phyloP scores from a whole-genome alignment of 2,888 invertebrate species.

The Andrena marginata region DNA sequence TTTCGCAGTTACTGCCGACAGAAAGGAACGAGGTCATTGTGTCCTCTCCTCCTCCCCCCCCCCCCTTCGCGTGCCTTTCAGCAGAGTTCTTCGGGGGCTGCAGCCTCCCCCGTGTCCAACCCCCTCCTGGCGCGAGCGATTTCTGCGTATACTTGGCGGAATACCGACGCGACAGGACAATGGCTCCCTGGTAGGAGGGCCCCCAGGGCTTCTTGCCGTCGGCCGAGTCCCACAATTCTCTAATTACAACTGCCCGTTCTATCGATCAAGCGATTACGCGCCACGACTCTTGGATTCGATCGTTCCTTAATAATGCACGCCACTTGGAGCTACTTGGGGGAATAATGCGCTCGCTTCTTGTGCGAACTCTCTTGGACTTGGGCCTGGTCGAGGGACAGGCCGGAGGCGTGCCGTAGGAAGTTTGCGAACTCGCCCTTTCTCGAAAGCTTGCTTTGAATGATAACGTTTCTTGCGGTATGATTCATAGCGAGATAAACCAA shows the following conservation, averaged over 20 bases:
- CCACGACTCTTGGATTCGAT: not conserved
- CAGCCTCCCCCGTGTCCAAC: not conserved
- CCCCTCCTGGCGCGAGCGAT: slow-evolving; percentile 8
- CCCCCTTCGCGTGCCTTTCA: not conserved
- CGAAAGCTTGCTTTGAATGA: not conserved
- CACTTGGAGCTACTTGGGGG: not conserved
- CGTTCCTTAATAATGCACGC: slow-evolving; percentile 16
- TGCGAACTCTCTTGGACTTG: not conserved
- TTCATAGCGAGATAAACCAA: not conserved
- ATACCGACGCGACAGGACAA: slow-evolving; percentile 50
- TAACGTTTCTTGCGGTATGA: not conserved
- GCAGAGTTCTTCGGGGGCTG: slow-evolving; percentile 37
- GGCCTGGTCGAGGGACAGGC: not conserved
- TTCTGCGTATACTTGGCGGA: slow-evolving; percentile 34
- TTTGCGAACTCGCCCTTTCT: not conserved
- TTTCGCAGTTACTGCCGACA: slow-evolving; percentile 35
- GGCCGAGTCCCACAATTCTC: slow-evolving; percentile 10
- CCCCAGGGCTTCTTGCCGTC: slow-evolving; percentile 32
- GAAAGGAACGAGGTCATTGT: slow-evolving; percentile 47
- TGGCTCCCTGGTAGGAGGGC: slow-evolving; percentile 11
- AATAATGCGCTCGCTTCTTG: not conserved
- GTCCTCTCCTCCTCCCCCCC: not conserved
- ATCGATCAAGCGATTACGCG: slow-evolving; percentile 22
- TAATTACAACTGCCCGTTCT: slow-evolving; percentile 30
- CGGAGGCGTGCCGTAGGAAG: not conserved